Conservation (phyloP, 2,888 invertebrate species). For the Drosophila dives region DNA sequence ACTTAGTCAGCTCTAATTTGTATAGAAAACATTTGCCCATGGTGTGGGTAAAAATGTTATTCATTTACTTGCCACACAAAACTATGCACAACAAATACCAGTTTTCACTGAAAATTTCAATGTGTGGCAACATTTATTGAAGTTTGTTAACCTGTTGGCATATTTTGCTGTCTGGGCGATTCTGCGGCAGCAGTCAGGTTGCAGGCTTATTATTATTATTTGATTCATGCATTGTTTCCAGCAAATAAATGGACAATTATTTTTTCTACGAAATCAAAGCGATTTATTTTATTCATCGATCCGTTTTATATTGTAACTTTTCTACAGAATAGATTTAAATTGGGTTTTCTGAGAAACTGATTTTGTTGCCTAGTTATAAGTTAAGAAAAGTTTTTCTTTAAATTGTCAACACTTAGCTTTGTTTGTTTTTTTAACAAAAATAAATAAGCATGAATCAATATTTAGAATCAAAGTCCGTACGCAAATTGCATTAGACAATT, state of each 20-base stretch:
- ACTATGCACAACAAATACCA: background rate
- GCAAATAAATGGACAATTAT: background rate
- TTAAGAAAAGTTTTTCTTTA: background rate
- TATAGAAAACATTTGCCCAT: background rate
- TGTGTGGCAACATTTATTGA: constrained; percentile 11
- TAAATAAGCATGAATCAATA: background rate
- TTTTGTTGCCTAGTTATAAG: background rate
- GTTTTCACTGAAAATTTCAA: constrained; percentile 9
- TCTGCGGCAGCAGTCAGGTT: background rate
- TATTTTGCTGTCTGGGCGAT: background rate
- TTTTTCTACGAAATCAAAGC: background rate
- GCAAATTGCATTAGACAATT: background rate
- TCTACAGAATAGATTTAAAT: background rate
- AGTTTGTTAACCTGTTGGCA: constrained; percentile 12
- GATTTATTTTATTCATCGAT: background rate
- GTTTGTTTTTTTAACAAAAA: background rate
- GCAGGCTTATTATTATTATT: background rate
- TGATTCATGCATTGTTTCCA: background rate
- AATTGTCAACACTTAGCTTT: background rate
- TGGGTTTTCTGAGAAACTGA: background rate
- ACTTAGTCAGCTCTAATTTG: background rate
- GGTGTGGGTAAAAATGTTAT: background rate
- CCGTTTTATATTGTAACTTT: background rate
- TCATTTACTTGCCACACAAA: background rate
- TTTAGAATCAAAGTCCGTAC: background rate